Percentiles rank a stretch among this genome's conserved stretches.
Evolutionary conservation across 1,140 invertebrate species (phyloP).

Genomic region (Macrotrachela quadricornifera): DNA sequence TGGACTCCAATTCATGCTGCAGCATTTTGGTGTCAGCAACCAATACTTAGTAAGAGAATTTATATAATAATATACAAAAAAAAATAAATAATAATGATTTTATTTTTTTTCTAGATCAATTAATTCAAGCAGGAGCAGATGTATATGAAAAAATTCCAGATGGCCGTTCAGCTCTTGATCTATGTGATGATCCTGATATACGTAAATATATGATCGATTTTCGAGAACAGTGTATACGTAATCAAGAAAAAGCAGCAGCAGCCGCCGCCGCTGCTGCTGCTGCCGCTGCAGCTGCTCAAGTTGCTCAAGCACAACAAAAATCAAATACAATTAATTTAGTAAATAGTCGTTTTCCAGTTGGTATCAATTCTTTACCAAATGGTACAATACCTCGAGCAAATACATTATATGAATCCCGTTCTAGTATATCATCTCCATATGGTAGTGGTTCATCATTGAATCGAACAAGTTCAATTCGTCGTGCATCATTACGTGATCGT

Average conservation of each 20-base stretch:
- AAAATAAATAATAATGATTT: too few relatives aligned
- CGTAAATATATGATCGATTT: conserved; percentile 3
- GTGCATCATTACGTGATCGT: conserved; percentile 3
- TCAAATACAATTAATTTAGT: too few relatives aligned
- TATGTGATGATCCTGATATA: conserved; percentile 6
- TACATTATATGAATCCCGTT: background rate
- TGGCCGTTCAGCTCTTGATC: conserved; percentile 1
- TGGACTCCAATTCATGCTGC: conserved; percentile 43
- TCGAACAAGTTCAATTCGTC: conserved; percentile 1
- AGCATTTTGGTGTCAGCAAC: conserved; percentile 3
- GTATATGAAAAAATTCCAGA: background rate
- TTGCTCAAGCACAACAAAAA: too few relatives aligned
- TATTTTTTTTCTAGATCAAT: too few relatives aligned
- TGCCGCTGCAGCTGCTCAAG: background rate
- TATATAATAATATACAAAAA: too few relatives aligned
- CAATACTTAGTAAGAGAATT: background rate
- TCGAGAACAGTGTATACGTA: background rate
- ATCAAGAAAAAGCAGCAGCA: background rate
- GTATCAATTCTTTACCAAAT: background rate
- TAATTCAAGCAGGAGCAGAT: conserved; percentile 2
- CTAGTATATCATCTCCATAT: background rate
- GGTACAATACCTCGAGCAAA: background rate
- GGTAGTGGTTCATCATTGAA: background rate
- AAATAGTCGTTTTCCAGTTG: background rate
- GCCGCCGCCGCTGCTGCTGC: conserved; percentile 1